Base-by-base conservation (phyloP, 64 coral and sea anemone species). In the Dendrophyllia cribrosa region DNA sequence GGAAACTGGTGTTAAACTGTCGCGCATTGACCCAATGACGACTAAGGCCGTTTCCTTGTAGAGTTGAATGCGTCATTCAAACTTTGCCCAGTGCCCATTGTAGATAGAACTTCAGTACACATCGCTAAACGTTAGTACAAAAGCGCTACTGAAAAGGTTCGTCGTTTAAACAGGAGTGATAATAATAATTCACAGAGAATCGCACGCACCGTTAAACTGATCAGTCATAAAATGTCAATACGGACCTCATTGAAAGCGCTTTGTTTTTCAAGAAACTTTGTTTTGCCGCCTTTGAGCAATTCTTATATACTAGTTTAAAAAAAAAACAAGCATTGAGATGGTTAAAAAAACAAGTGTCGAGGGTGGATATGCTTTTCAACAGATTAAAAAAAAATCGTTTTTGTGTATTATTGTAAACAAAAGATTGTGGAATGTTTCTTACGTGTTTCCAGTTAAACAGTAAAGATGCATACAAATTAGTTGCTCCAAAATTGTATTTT, bases 291-390 rank as follows among this genome's bases (percentile, higher is more conserved):
- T 7, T 51, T 67, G 80, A 45, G 60, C 80, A 84, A 45, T 84
- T 83, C 15, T 49, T 51, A 63, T 52, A 68, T 21, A 67, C 34
- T 48, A 43, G 8, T 9, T 68, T 84, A 84, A 50, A 84, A 84
- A 7, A 68, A 50, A 84, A 84, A 84, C 43, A 51, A 3, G 17
- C 43, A 84, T 84, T 84, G 62, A 84, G 62, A 51, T 51, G 46
- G 60, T 68, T 68, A 84, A 44, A 47, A 75, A 67, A 67, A 84
- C 80, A 84, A 84, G 80, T 84, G 80, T 66, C 80, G 20, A 66
- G 61, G 60, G 80, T 84, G 46, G 80, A 84, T 84, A 84, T 84
- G 80, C 60, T 49, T 84, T 68, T 67, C 60, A 84, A 84, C 80
- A 51, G 66, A 21, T 67, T 84, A 50, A 68, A 84, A 82, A 82